These are phyloP conservation scores for Tenodera sinensis DNA, from an alignment of 2,888 invertebrate species.

Conservation along the genomic window DNA sequence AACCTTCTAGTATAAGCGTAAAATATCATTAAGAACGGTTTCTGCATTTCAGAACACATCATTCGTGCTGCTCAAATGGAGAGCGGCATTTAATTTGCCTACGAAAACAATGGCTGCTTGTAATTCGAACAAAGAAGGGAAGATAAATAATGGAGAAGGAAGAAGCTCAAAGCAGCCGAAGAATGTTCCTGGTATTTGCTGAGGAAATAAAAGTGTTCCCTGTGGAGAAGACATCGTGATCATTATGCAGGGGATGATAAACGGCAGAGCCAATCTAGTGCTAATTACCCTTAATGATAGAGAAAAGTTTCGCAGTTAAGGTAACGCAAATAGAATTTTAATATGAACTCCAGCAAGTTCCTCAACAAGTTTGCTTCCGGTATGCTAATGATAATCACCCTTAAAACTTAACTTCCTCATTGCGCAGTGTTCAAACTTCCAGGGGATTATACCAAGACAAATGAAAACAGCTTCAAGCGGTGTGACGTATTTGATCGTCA, in stretches of 20 bases:
- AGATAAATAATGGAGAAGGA: background rate
- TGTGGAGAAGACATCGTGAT: background rate
- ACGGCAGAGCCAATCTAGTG: background rate
- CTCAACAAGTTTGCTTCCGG: too few species aligned
- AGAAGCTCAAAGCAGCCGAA: background rate
- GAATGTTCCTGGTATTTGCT: background rate
- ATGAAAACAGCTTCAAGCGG: too few species aligned
- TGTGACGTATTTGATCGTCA: too few species aligned
- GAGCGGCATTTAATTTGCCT: too few species aligned
- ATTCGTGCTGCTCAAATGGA: too few species aligned
- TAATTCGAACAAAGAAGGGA: background rate
- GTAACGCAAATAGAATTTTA: background rate
- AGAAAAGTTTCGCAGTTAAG: background rate
- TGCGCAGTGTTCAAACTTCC: too few species aligned
- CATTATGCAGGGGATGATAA: background rate
- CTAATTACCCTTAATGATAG: background rate
- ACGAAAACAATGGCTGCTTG: background rate
- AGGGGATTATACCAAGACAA: too few species aligned
- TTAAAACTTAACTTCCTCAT: too few species aligned
- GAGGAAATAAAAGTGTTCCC: background rate
- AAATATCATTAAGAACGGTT: too few species aligned
- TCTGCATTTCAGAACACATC: too few species aligned
- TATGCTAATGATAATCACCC: too few species aligned
- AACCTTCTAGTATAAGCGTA: too few species aligned
- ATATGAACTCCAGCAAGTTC: background rate